Evolutionary conservation across 2,888 invertebrate genomes (phyloP), one percentile per base, ranked within the genome.

Genomic region (Pterostichus madidus): DNA sequence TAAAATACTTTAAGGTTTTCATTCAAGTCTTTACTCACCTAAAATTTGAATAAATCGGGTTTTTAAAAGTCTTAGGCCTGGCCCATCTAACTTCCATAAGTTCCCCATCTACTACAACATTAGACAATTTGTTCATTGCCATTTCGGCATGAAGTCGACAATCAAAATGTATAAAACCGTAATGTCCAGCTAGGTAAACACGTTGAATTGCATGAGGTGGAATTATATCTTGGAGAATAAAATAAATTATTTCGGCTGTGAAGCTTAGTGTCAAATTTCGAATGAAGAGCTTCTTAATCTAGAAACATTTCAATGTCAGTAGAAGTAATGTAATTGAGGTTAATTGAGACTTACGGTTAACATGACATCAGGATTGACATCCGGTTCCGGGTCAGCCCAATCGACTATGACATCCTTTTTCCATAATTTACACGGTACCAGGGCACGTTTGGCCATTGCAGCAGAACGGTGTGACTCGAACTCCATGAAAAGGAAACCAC

Each of bases 131-230:
- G 10, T 81, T 73, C 31, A 73, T 81, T 0, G 81, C 81, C n/a
- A 44, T 15, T 13, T 81, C 73, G 0, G 81, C 81, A 59, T 73
- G 31, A 2, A 5, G 5, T 3, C 81, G 49, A 5, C 59, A 56
- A n/a, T 81, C 73, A 5, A 81, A 73, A n/a, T 81, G 81, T 0
- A 81, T 11, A 31, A 81, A 81, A 7, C 73, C 81, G 31, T 81
- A 81, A 31, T 81, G 75, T 0, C 46, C 59, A 15, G 56, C 59
- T 3, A 73, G n/a, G 31, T 81, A 81, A 17, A 81, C 56, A 6
- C 81, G 56, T 8, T 11, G 17, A 2, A 81, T 44, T n/a, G 75
- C 35, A 1, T 6, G 5, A 0, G 24, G 0, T 11, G 73, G 73
- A 5, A 81, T 44, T 11, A 13, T 7, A 2, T 52, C 46, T 7